A percentile compares a stretch with the other conserved stretches of the same genome.
These are phyloP conservation scores for Aix galericulata DNA, from an alignment of 2,113 vertebrate genomes.

Conservation along the genomic window DNA sequence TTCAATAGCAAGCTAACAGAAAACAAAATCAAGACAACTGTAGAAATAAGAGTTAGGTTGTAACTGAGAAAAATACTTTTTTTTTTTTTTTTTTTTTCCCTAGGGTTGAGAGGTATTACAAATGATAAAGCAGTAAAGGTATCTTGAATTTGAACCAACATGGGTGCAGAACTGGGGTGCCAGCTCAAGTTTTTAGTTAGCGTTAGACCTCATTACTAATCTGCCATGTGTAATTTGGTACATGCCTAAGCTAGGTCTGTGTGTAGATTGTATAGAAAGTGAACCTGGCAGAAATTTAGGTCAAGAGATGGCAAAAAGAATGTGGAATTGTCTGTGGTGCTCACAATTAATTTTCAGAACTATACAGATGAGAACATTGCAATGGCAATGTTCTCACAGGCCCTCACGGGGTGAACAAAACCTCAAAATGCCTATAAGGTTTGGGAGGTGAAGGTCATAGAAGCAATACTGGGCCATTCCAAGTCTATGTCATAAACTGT, in stretches of 20 bases:
- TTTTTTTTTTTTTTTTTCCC: too few relatives aligned
- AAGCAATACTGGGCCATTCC: conserved; percentile 55
- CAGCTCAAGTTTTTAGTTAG: not conserved
- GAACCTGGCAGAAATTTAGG: not conserved
- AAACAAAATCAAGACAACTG: not conserved
- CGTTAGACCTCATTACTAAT: not conserved
- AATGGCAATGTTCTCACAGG: conserved; percentile 43
- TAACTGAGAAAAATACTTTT: too few relatives aligned
- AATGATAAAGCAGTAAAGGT: too few relatives aligned
- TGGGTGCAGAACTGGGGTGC: not conserved
- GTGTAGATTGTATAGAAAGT: not conserved
- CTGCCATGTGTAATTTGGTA: not conserved
- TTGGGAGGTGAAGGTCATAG: conserved; percentile 63
- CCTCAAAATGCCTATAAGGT: conserved; percentile 63
- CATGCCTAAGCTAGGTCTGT: not conserved
- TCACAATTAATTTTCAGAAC: conserved; percentile 15
- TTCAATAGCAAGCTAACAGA: not conserved
- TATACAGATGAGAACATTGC: conserved; percentile 4
- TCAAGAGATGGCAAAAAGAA: conserved; percentile 29
- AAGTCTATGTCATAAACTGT: conserved; percentile 74
- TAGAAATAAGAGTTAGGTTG: not conserved
- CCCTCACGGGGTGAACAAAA: conserved; percentile 39
- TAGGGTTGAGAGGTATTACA: too few relatives aligned
- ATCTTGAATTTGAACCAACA: not conserved
- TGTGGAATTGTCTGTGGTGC: conserved; percentile 48